A percentile compares a stretch with the other conserved stretches of the same genome.
Conservation (phyloP, 2,888 invertebrate species). For the Poecilobothrus nobilitatus region DNA sequence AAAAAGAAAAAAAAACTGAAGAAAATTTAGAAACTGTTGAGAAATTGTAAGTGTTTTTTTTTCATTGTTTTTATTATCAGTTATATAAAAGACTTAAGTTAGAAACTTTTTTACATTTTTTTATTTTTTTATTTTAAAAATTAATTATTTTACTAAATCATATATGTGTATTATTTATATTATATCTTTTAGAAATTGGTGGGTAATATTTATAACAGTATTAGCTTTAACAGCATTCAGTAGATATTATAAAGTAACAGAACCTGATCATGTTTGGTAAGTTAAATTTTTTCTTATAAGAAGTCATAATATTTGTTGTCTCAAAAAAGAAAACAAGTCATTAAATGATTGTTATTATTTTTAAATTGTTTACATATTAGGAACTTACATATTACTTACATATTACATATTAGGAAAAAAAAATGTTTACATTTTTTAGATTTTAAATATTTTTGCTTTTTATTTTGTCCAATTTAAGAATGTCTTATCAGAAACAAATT, state of each 20-base stretch:
- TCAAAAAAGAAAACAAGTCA: not conserved
- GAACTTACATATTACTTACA: too few species aligned
- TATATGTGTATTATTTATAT: not conserved
- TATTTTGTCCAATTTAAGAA: too few species aligned
- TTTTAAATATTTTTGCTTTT: too few species aligned
- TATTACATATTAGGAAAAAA: too few species aligned
- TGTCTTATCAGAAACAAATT: too few species aligned
- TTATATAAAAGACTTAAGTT: constrained; percentile 27
- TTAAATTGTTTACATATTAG: too few species aligned
- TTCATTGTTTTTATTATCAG: not conserved
- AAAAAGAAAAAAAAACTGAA: constrained; percentile 8
- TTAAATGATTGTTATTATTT: too few species aligned
- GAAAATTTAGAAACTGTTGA: constrained; percentile 18
- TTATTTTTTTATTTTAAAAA: constrained; percentile 6
- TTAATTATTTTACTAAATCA: not conserved
- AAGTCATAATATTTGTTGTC: constrained; percentile 8
- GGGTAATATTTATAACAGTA: constrained; percentile 57
- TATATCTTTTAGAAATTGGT: constrained; percentile 47
- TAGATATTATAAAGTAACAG: constrained; percentile 79
- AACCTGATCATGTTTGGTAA: constrained; percentile 93
- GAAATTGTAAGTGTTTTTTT: constrained; percentile 22
- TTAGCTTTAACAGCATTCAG: constrained; percentile 62
- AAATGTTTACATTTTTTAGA: too few species aligned
- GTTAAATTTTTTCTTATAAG: constrained; percentile 27
- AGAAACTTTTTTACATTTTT: constrained; percentile 23